phyloP scores from a whole-genome alignment of 2,888 invertebrate species.

The Portevinia maculata region DNA sequence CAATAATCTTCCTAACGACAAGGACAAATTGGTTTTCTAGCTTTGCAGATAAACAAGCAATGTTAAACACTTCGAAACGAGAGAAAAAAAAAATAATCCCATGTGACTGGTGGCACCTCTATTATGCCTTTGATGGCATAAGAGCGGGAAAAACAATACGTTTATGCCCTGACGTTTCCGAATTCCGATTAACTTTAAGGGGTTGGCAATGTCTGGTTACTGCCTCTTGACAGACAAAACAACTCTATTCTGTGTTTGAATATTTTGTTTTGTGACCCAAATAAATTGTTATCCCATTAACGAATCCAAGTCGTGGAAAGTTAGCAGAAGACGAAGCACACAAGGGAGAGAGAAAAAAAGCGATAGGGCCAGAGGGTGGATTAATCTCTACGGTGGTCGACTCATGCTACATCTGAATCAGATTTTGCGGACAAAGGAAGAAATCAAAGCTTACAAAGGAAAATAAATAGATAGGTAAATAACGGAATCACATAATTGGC shows the following conservation, averaged over 20 bases:
- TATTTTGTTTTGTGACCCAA: conserved; percentile 28
- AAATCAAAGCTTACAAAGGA: no score
- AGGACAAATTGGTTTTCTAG: no score
- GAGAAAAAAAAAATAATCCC: not conserved
- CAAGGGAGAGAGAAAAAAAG: not conserved
- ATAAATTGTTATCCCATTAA: conserved; percentile 25
- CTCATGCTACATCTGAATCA: not conserved
- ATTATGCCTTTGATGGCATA: not conserved
- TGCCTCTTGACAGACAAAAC: not conserved
- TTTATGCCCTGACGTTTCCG: conserved; percentile 28
- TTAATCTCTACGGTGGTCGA: not conserved
- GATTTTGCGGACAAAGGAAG: no score
- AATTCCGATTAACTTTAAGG: conserved; percentile 13
- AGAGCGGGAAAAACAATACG: conserved; percentile 29
- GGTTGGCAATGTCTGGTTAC: not conserved
- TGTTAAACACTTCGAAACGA: not conserved
- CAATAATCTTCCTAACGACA: no score
- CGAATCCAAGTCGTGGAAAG: conserved; percentile 51
- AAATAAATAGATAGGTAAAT: no score
- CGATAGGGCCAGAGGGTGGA: not conserved
- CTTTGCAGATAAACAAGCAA: not conserved
- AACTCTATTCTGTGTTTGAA: not conserved
- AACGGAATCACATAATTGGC: no score
- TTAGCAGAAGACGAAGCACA: not conserved
- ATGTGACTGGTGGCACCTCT: not conserved